phyloP scores from a whole-genome alignment of 2,113 vertebrate species.

The Ascaphus truei region DNA sequence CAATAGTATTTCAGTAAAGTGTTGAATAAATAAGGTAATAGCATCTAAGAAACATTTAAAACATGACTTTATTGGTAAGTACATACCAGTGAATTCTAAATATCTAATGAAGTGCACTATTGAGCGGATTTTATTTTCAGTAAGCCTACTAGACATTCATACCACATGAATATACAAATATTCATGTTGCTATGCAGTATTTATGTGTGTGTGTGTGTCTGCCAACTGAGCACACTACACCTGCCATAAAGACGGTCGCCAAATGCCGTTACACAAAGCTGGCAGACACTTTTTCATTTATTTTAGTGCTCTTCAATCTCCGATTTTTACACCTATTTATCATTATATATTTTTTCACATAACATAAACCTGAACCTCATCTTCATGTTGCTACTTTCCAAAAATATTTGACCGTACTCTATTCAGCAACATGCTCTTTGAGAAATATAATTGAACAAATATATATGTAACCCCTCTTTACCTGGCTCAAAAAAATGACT shows the following conservation, averaged over 20 bases:
- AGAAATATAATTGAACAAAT: no score
- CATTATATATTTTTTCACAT: no score
- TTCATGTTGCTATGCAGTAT: background rate
- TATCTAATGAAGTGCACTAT: background rate
- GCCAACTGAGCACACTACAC: slow-evolving; percentile 1
- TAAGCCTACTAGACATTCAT: background rate
- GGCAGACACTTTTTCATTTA: slow-evolving; percentile 11
- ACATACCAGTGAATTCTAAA: background rate
- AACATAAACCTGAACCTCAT: no score
- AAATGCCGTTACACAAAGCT: slow-evolving; percentile 2
- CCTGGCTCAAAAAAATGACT: no score
- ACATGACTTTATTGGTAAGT: background rate
- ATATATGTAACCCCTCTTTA: no score
- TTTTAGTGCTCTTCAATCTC: background rate
- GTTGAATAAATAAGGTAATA: background rate
- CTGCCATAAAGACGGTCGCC: background rate
- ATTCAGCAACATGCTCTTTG: no score
- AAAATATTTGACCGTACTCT: no score
- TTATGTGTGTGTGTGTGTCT: background rate
- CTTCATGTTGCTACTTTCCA: no score
- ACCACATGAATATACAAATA: background rate
- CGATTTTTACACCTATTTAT: background rate
- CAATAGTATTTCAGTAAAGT: no score
- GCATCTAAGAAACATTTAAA: background rate
- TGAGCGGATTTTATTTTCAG: background rate